Evolutionary conservation across 2,888 invertebrate species (phyloP).

Genomic region (Drosophila macrospina): DNA sequence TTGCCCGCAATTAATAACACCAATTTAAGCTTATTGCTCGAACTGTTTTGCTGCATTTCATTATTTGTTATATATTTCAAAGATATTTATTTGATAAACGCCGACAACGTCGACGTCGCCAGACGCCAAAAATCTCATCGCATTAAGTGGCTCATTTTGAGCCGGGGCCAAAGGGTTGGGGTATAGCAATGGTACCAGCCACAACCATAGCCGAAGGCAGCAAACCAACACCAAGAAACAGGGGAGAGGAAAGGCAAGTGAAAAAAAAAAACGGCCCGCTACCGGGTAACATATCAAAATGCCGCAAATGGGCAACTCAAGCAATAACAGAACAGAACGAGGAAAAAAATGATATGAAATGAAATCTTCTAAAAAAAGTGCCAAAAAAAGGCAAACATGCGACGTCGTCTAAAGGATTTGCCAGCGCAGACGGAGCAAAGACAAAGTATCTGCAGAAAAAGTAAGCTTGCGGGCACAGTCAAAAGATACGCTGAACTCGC

Average conservation of each 20-base stretch:
- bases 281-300: slow-evolving; percentile 80
- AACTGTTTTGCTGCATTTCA: slow-evolving; percentile 68
- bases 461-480: slow-evolving; percentile 38
- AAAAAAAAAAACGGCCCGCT: slow-evolving; percentile 55
- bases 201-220: slow-evolving; percentile 61
- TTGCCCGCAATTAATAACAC: slow-evolving; percentile 77
- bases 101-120: slow-evolving; percentile 61
- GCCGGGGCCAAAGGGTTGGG: slow-evolving; percentile 37
- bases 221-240: slow-evolving; percentile 56
- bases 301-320: slow-evolving; percentile 77
- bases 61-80: slow-evolving; percentile 80
- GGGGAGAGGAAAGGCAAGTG: slow-evolving; percentile 16
- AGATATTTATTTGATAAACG: slow-evolving; percentile 80
- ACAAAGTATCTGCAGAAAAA: slow-evolving; percentile 72
- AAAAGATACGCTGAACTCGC: slow-evolving; percentile 56
- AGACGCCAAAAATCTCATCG: slow-evolving; percentile 82
- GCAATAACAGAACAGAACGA: slow-evolving; percentile 31
- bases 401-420: slow-evolving; percentile 79
- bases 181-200: slow-evolving; percentile 13
- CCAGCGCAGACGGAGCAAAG: slow-evolving; percentile 72
- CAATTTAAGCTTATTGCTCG: slow-evolving; percentile 57
- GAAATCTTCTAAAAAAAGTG: slow-evolving; percentile 62
- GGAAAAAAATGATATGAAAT: slow-evolving; percentile 53
- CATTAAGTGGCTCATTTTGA: slow-evolving; percentile 79
- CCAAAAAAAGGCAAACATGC: slow-evolving; percentile 73